Base-by-base conservation (phyloP, 2,888 invertebrate genomes). In the Phoenoteleia sp. region DNA sequence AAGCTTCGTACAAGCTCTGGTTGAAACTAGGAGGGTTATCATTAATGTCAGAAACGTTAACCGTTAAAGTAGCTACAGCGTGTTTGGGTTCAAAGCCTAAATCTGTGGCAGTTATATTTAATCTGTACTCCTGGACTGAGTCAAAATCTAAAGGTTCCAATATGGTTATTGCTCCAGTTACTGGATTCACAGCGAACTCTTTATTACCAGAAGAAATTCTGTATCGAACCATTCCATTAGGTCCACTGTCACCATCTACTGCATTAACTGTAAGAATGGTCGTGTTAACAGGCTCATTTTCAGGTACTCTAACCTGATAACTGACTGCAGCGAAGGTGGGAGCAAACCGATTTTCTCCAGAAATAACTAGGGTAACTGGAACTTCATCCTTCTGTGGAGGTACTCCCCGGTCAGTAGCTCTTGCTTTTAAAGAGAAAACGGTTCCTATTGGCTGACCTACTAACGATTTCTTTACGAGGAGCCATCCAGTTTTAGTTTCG, bases 11-110 rank as follows among this genome's bases (percentile, higher is more conserved):
- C 64, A 95, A 94, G 0, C 96, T 95, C 92, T 97, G 96, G 92
- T 97, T 97, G 91, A 99, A 99, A 13, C 95, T 94, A 0, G 99
- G 99, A 9, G 98, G 96, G 93, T 99, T 99, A 91, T 99, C 98
- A 91, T 98, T 99, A 39, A 99, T 97, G 92, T 99, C 99, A 0
- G 97, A 98, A 0, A 99, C 95, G 67, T 97, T 97, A 0, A 99
- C 96, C 0, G 97, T 97, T 6, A 99, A 94, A 88, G 97, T 96
- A 0, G 98, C 98, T 4, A 96, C 96, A 0, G 98, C 96, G 90
- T 96, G 95, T 88, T 95, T 96, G 0, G 97, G 95, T 87, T 97
- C 96, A 91, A 98, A 98, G 2, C 97, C 99, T 62, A 97, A 94
- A 94, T 99, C 99, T 84, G 95, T 95, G 0, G 98, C 99, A 0